A percentile compares a stretch with the other conserved stretches of the same genome.
These are phyloP conservation scores for Cacoxenus indagator DNA, from an alignment of 2,888 invertebrate species.

Conservation along the genomic window DNA sequence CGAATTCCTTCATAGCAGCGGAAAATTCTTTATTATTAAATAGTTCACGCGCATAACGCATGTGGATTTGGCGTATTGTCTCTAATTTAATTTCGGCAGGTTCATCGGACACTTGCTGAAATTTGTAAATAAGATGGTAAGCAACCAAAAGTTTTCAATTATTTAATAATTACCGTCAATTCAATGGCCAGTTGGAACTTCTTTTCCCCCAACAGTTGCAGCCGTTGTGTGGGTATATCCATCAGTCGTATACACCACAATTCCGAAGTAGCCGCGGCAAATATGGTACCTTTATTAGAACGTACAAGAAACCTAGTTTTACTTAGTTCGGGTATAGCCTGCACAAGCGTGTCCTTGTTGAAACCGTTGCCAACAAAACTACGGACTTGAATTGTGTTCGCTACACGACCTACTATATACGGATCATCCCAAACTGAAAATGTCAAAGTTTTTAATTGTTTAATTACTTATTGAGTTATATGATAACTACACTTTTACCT, in stretches of 20 bases:
- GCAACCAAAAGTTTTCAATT: not conserved
- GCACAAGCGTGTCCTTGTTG: constrained; percentile 75
- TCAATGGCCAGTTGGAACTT: constrained; percentile 95
- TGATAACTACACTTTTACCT: constrained; percentile 46
- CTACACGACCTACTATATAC: constrained; percentile 87
- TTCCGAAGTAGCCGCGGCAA: constrained; percentile 88
- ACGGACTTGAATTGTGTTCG: constrained; percentile 87
- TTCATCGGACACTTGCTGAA: constrained; percentile 86
- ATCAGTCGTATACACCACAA: constrained; percentile 89
- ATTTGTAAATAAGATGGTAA: constrained; percentile 32
- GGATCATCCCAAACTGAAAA: constrained; percentile 89
- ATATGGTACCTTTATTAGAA: constrained; percentile 84
- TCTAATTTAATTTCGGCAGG: constrained; percentile 84
- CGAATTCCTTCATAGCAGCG: constrained; percentile 92
- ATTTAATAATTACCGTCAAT: constrained; percentile 83
- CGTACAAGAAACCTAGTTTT: constrained; percentile 83
- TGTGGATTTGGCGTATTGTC: constrained; percentile 89
- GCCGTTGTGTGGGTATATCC: constrained; percentile 86
- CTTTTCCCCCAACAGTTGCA: constrained; percentile 86
- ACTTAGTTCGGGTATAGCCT: constrained; percentile 81
- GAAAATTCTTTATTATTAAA: constrained; percentile 91
- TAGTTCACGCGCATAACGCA: constrained; percentile 89
- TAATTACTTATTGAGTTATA: not conserved
- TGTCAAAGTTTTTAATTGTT: not conserved
- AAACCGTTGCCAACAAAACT: constrained; percentile 85